phyloP scores from a whole-genome alignment of 1,140 invertebrate species.

The Drosophila pallidifrons region DNA sequence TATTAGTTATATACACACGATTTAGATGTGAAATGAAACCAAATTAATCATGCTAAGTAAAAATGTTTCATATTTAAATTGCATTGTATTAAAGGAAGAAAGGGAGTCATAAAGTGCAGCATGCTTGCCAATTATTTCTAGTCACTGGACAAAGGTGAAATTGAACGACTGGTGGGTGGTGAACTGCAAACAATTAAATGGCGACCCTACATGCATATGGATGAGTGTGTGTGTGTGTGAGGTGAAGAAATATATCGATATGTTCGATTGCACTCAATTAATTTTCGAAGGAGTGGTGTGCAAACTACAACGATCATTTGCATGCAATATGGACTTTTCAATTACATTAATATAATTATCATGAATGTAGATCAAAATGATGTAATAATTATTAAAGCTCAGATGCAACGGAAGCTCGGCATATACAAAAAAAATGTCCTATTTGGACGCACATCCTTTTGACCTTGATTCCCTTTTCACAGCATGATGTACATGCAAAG shows the following conservation, averaged over 20 bases:
- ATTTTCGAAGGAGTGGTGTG: neutral
- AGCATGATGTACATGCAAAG: conserved; percentile 10
- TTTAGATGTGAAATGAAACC: no score
- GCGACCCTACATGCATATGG: neutral
- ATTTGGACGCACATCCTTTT: conserved; percentile 26
- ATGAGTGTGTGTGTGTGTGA: neutral
- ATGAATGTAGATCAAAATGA: no score
- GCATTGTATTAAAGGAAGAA: no score
- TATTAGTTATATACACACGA: no score
- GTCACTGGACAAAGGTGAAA: conserved; percentile 45
- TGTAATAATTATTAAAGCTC: neutral
- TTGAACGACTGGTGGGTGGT: conserved; percentile 43
- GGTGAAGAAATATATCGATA: neutral
- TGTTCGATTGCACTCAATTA: neutral
- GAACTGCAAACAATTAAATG: conserved; percentile 41
- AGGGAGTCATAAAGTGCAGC: neutral
- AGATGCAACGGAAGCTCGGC: neutral
- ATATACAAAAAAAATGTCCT: conserved; percentile 21
- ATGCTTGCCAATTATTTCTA: conserved; percentile 13
- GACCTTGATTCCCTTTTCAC: conserved; percentile 65
- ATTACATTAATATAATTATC: no score
- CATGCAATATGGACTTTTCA: neutral
- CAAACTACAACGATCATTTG: neutral
- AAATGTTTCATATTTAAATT: no score
- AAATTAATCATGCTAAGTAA: no score